phyloP scores from a whole-genome alignment of 2,797 vertebrate species.

The Hypotaenidia philippensis region DNA sequence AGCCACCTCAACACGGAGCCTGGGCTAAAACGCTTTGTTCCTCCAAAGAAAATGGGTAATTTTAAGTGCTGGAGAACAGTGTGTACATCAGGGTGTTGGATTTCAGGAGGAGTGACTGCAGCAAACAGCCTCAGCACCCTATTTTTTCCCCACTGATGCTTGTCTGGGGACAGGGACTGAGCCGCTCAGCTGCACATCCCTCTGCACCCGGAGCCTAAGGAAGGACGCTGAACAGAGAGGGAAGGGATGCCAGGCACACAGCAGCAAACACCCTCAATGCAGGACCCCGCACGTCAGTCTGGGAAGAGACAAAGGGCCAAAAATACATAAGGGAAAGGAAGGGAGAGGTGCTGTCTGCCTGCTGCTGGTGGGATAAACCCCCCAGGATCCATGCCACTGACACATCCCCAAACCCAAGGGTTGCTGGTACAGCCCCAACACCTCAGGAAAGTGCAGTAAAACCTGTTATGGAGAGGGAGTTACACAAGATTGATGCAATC shows the following conservation, averaged over 20 bases:
- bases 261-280: accelerated
- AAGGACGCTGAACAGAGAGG: not conserved
- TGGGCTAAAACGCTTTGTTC: not conserved
- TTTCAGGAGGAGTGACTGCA: not conserved
- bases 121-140: accelerated
- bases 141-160: not conserved
- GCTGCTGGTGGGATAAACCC: accelerated
- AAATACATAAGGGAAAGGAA: not conserved
- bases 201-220: not conserved
- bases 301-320: not conserved
- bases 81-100: not conserved
- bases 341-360: accelerated
- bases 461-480: not conserved
- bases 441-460: not conserved
- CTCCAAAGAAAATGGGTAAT: not conserved
- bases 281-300: accelerated
- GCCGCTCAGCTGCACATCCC: not conserved
- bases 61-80: not conserved
- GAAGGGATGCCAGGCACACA: accelerated
- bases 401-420: not conserved
- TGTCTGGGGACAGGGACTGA: accelerated
- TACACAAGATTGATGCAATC: accelerated
- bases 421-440: not conserved
- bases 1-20: accelerated
- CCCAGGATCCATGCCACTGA: accelerated